Evolutionary conservation across 2,888 invertebrate species (phyloP).

Genomic region (Amphipoea oculea): DNA sequence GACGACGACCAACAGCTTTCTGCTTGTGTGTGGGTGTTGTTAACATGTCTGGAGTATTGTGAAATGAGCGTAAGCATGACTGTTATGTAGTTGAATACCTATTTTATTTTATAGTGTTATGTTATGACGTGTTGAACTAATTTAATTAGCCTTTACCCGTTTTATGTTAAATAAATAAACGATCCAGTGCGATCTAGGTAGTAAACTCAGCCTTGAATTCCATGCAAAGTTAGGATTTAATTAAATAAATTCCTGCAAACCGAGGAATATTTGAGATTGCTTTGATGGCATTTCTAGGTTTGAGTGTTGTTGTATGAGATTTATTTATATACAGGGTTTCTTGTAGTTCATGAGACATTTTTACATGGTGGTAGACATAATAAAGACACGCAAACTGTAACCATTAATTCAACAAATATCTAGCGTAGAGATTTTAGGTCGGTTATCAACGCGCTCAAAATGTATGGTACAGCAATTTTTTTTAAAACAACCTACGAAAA

Average conservation of each 20-base stretch:
- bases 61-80: not conserved
- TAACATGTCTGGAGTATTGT: not conserved
- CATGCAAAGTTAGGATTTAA: slow-evolving; percentile 11
- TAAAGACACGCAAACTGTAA: too few relatives aligned
- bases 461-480: too few relatives aligned
- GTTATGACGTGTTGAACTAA: not conserved
- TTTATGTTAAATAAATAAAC: not conserved
- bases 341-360: not conserved
- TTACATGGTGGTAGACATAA: not conserved
- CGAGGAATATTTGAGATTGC: slow-evolving; percentile 11
- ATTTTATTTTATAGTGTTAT: too few relatives aligned
- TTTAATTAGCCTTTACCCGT: not conserved
- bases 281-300: not conserved
- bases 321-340: not conserved
- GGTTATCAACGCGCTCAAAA: too few relatives aligned
- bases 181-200: not conserved
- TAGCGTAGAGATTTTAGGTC: too few relatives aligned
- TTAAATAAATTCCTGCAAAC: slow-evolving; percentile 30
- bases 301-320: not conserved
- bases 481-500: too few relatives aligned
- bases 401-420: not conserved
- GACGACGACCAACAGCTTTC: too few relatives aligned
- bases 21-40: too few relatives aligned
- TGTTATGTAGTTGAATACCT: not conserved
- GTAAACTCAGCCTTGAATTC: not conserved